Conservation (phyloP, 2,797 vertebrate genomes). For the Rhincodon typus region DNA sequence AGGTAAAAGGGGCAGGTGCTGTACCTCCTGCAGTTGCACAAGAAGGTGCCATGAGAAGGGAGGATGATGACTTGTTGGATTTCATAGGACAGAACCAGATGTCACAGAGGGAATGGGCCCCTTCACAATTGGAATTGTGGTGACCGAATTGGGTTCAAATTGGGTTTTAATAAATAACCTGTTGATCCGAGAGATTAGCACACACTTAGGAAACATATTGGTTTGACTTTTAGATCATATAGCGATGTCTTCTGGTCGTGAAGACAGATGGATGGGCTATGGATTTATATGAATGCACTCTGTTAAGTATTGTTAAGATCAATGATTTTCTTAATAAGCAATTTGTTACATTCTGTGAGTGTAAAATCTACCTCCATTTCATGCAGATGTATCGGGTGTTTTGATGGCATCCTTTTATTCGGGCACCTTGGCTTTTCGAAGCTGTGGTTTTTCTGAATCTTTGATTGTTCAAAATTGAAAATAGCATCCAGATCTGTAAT, state of each 20-base stretch:
- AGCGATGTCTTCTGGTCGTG: neutral
- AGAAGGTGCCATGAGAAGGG: too few relatives aligned
- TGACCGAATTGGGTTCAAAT: neutral
- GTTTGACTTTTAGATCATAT: neutral
- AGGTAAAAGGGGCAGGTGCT: too few relatives aligned
- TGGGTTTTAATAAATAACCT: neutral
- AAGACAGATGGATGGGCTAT: neutral
- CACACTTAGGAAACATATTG: neutral
- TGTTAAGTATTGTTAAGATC: neutral
- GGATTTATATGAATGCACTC: neutral
- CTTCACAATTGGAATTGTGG: too few relatives aligned
- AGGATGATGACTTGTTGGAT: too few relatives aligned
- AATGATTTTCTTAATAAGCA: neutral
- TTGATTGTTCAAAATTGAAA: constrained; percentile 40
- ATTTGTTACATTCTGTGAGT: neutral
- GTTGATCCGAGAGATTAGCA: neutral
- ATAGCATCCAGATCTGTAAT: constrained; percentile 42
- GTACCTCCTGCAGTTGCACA: too few relatives aligned
- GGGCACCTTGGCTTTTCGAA: constrained; percentile 39
- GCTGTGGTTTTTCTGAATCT: constrained; percentile 37
- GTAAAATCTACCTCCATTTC: neutral
- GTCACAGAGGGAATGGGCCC: too few relatives aligned
- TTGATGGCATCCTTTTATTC: constrained; percentile 34
- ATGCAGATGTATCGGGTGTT: neutral
- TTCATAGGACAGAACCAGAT: too few relatives aligned